Evolutionary conservation across 2,113 vertebrate genomes (phyloP).

Genomic region (Lagopus leucura): DNA sequence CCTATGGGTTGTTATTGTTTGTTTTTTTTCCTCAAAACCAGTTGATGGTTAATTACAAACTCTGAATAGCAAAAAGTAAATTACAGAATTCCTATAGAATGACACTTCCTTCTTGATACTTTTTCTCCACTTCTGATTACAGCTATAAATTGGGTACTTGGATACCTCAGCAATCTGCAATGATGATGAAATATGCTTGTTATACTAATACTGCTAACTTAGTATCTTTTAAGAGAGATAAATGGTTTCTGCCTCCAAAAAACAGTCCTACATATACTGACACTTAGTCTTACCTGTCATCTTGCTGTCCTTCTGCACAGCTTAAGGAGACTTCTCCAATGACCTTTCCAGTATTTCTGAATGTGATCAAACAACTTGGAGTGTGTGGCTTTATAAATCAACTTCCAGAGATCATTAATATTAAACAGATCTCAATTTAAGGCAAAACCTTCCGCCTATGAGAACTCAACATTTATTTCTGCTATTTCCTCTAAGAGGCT

Average conservation of each 20-base stretch:
- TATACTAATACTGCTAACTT: not conserved
- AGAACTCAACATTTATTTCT: not conserved
- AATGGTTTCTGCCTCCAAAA: not conserved
- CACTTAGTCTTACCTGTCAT: not conserved
- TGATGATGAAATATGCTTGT: not conserved
- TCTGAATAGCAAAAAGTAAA: not conserved
- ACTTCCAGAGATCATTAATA: not conserved
- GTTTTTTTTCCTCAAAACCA: not conserved
- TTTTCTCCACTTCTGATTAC: not conserved
- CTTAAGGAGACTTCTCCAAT: not conserved
- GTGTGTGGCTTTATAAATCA: not conserved
- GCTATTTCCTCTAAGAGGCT: not conserved
- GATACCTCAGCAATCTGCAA: not conserved
- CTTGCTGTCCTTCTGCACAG: not conserved
- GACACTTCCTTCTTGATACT: not conserved
- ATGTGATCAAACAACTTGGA: not conserved
- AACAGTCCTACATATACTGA: not conserved
- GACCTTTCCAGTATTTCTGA: not conserved
- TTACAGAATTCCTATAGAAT: not conserved
- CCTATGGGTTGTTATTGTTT: not conserved
- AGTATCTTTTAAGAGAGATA: not conserved
- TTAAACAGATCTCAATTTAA: not conserved
- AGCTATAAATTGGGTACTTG: not conserved
- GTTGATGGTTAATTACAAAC: not conserved
- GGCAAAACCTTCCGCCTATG: not conserved